These are phyloP conservation scores for Tenualosa thibaudeaui DNA, from an alignment of 2,797 vertebrate genomes.

Conservation along the genomic window DNA sequence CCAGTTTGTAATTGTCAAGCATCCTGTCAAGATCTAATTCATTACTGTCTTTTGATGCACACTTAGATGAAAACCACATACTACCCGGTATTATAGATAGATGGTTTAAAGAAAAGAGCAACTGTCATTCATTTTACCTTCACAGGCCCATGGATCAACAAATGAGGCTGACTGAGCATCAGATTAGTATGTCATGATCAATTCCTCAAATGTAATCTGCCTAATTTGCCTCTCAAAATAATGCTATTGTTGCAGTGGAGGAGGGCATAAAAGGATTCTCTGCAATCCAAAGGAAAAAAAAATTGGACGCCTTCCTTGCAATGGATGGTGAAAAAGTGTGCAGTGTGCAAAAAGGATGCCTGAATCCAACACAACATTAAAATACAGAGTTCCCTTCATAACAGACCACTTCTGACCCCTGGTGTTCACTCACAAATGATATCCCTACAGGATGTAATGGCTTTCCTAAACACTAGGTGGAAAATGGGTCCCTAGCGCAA, in stretches of 20 bases:
- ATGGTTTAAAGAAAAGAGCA: not conserved
- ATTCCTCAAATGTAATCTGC: not conserved
- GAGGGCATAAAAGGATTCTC: not conserved
- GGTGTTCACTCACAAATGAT: not conserved
- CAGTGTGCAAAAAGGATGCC: not conserved
- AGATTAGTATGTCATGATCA: not conserved
- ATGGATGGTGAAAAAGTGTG: constrained; percentile 12
- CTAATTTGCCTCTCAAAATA: constrained; percentile 15
- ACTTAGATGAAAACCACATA: not conserved
- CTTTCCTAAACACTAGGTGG: not conserved
- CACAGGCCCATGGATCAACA: not conserved
- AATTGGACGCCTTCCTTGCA: not conserved
- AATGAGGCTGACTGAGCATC: constrained; percentile 13
- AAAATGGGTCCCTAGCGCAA: not conserved
- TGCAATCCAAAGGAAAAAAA: not conserved
- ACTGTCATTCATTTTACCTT: constrained; percentile 15
- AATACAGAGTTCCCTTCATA: not conserved
- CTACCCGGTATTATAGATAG: not conserved
- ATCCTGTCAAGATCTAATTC: not conserved
- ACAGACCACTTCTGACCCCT: constrained; percentile 7
- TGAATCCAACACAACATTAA: not conserved
- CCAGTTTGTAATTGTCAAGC: not conserved
- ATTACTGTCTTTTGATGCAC: not conserved
- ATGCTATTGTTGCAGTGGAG: constrained; percentile 1
- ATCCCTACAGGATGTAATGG: not conserved